Evolutionary conservation across 2,888 invertebrate genomes (phyloP).

Genomic region (Laothoe populi): DNA sequence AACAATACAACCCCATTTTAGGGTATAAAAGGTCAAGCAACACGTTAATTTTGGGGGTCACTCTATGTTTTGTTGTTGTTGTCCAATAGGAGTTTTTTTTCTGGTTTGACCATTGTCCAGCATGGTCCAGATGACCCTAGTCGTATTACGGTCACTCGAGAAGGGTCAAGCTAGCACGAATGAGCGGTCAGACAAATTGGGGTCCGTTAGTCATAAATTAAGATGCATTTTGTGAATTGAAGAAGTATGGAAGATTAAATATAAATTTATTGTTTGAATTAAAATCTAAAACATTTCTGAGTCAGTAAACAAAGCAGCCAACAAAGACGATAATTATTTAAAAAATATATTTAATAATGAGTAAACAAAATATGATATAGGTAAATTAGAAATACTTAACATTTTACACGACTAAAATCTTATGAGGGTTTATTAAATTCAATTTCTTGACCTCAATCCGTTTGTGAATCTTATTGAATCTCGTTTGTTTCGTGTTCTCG

Average conservation of each 20-base stretch:
- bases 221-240: not conserved
- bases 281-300: no score
- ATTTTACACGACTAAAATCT: not conserved
- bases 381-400: not conserved
- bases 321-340: not conserved
- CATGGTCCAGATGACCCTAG: conserved; percentile 77
- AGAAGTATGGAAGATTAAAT: not conserved
- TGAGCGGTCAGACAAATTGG: conserved; percentile 39
- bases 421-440: not conserved
- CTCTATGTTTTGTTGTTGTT: conserved; percentile 54
- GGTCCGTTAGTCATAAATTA: conserved; percentile 1
- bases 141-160: conserved; percentile 64
- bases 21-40: conserved; percentile 61
- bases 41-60: conserved; percentile 67
- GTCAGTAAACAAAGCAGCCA: no score
- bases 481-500: conserved; percentile 45
- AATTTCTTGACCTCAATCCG: not conserved
- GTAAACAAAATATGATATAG: not conserved
- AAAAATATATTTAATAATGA: not conserved
- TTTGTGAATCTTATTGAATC: conserved; percentile 36
- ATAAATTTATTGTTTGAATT: not conserved
- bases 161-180: conserved; percentile 64
- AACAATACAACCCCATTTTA: conserved; percentile 49
- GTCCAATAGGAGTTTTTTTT: conserved; percentile 73
- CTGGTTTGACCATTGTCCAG: conserved; percentile 62